Evolutionary conservation across 2,113 vertebrate genomes (phyloP).

Genomic region (Marcusenius ussheri): DNA sequence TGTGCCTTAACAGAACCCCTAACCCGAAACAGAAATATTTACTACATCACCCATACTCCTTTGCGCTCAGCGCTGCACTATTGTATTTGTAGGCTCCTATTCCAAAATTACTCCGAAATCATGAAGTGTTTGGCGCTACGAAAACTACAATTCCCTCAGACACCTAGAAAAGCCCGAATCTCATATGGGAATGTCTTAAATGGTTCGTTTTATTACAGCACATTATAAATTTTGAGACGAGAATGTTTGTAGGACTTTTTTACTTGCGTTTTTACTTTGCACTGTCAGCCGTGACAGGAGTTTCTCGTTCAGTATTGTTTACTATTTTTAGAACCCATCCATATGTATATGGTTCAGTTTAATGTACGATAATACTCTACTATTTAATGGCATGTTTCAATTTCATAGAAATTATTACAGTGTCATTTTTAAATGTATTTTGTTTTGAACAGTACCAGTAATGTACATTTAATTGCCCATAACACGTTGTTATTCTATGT

Average conservation of each 20-base stretch:
- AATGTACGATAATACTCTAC: not conserved
- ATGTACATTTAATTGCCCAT: not conserved
- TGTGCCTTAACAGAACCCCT: not conserved
- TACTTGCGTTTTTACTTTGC: not conserved
- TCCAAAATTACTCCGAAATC: not conserved
- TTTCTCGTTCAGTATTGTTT: not conserved
- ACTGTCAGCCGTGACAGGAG: not conserved
- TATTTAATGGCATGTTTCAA: not conserved
- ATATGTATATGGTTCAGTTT: not conserved
- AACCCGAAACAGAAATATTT: not conserved
- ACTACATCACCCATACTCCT: constrained; percentile 47
- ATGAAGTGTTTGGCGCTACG: not conserved
- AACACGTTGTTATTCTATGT: not conserved
- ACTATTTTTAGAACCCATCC: not conserved
- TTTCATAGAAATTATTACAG: not conserved
- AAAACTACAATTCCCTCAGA: constrained; percentile 22
- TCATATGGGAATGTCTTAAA: not conserved
- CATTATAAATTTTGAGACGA: not conserved
- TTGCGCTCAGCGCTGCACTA: constrained; percentile 22
- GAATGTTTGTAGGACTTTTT: not conserved
- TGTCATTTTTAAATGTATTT: not conserved
- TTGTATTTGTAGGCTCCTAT: constrained; percentile 41
- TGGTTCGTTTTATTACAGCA: not conserved
- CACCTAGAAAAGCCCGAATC: not conserved
- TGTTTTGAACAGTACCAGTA: not conserved